These are phyloP conservation scores for Colinus virginianus DNA, from an alignment of 2,113 vertebrate genomes.

Conservation along the genomic window DNA sequence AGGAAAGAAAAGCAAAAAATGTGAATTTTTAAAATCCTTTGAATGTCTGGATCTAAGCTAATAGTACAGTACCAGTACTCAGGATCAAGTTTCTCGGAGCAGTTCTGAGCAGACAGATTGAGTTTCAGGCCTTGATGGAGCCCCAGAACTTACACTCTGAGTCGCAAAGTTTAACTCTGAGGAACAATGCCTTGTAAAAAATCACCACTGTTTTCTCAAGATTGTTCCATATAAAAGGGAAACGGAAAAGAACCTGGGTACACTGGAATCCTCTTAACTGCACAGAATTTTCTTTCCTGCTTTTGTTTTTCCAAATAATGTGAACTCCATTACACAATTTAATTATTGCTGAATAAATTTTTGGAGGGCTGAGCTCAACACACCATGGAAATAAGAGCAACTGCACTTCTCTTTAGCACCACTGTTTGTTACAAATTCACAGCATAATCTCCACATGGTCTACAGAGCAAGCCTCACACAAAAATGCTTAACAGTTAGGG, in stretches of 20 bases:
- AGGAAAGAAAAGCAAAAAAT: background rate
- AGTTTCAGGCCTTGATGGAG: background rate
- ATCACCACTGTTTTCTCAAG: constrained; percentile 12
- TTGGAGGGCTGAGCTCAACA: background rate
- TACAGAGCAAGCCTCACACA: background rate
- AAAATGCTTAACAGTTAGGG: background rate
- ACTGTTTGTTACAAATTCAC: background rate
- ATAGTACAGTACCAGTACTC: background rate
- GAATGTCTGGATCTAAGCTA: background rate
- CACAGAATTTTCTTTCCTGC: constrained; percentile 38
- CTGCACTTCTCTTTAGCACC: background rate
- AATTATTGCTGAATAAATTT: background rate
- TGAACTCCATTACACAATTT: background rate
- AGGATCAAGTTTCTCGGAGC: background rate
- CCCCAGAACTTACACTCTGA: background rate
- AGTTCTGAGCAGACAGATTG: background rate
- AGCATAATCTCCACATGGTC: rapidly evolving
- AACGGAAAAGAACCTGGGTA: background rate
- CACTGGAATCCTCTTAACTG: background rate
- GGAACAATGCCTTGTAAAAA: background rate
- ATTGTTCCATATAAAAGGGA: background rate
- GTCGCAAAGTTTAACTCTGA: background rate
- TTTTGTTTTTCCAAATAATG: constrained; percentile 31
- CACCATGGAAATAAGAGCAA: background rate
- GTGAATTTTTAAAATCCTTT: background rate